phyloP scores from a whole-genome alignment of 2,113 vertebrate genomes.

The Ciconia boyciana region DNA sequence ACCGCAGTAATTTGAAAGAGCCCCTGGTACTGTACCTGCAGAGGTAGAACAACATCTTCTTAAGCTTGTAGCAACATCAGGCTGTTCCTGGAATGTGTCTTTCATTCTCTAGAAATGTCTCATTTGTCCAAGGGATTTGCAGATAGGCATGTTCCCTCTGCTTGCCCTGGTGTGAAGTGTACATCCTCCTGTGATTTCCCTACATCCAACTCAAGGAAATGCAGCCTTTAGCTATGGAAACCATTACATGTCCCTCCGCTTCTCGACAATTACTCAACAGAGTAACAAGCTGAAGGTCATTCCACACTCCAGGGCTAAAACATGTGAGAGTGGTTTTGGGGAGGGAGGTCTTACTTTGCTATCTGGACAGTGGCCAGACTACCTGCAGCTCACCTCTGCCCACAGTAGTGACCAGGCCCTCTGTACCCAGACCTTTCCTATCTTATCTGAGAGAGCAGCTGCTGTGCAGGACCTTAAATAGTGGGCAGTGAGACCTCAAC shows the following conservation, averaged over 20 bases:
- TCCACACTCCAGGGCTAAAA: not conserved
- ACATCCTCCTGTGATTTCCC: not conserved
- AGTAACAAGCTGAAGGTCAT: not conserved
- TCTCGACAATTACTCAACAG: not conserved
- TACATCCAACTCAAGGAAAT: not conserved
- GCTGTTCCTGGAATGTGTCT: not conserved
- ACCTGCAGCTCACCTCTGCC: not conserved
- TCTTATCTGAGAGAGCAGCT: not conserved
- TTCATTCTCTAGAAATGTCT: not conserved
- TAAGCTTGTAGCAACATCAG: not conserved
- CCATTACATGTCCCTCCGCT: not conserved
- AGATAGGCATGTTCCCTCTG: not conserved
- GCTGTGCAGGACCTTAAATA: not conserved
- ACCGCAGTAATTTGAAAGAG: constrained; percentile 56
- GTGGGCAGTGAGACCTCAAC: not conserved
- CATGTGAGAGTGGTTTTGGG: not conserved
- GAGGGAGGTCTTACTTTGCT: not conserved
- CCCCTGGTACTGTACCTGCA: constrained; percentile 55
- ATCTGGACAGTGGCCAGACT: not conserved
- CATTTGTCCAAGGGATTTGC: not conserved
- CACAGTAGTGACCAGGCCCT: not conserved
- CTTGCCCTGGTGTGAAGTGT: not conserved
- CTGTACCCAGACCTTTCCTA: not conserved
- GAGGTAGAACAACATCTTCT: not conserved
- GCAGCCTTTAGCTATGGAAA: not conserved